Percentiles rank a stretch among this genome's conserved stretches.
phyloP scores from a whole-genome alignment of 2,113 vertebrate genomes.

The Suncus etruscus region DNA sequence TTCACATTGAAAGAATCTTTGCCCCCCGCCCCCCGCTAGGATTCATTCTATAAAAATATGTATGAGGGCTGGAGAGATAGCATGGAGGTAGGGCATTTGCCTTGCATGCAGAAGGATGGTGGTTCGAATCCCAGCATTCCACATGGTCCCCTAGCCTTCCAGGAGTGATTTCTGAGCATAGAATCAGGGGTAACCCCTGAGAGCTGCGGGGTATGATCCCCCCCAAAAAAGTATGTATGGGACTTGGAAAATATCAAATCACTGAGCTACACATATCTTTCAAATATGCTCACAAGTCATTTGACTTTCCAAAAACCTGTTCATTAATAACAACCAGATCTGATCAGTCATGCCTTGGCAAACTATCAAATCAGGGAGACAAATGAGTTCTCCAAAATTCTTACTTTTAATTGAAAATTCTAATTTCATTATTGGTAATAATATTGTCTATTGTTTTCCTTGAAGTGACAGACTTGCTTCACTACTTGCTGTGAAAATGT shows the following conservation, averaged over 20 bases:
- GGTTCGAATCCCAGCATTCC: too few relatives aligned
- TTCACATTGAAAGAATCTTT: slow-evolving; percentile 33
- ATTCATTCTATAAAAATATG: slow-evolving; percentile 32
- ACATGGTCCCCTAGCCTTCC: too few relatives aligned
- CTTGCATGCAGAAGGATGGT: too few relatives aligned
- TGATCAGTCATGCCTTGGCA: slow-evolving; percentile 34
- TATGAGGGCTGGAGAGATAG: neutral
- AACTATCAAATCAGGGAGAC: neutral
- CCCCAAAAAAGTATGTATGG: too few relatives aligned
- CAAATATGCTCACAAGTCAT: slow-evolving; percentile 56
- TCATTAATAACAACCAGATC: slow-evolving; percentile 31
- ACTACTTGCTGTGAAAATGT: slow-evolving; percentile 54
- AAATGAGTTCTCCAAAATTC: slow-evolving; percentile 36
- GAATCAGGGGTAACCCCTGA: too few relatives aligned
- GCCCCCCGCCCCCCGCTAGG: neutral
- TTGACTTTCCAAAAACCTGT: slow-evolving; percentile 33
- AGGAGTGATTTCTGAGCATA: too few relatives aligned
- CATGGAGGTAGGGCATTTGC: too few relatives aligned
- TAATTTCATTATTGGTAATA: slow-evolving; percentile 41
- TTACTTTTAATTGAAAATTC: slow-evolving; percentile 21
- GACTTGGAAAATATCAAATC: slow-evolving; percentile 45
- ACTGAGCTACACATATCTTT: slow-evolving; percentile 14
- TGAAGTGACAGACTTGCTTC: slow-evolving; percentile 9
- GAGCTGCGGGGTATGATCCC: too few relatives aligned
- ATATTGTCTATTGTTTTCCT: slow-evolving; percentile 34